phyloP scores from a whole-genome alignment of 1,140 invertebrate genomes.

The Formica exsecta region DNA sequence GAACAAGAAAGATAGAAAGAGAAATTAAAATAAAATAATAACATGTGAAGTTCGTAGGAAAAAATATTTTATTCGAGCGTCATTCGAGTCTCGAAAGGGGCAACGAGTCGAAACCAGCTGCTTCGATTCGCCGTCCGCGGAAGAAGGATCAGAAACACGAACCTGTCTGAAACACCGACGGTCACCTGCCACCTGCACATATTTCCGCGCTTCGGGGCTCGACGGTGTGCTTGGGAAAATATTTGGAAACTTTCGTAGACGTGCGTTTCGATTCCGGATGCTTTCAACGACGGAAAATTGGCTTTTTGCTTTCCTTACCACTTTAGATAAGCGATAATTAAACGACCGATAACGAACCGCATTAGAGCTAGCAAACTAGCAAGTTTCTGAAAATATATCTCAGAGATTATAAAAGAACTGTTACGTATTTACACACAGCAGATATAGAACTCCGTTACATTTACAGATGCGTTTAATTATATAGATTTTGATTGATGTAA shows the following conservation, averaged over 20 bases:
- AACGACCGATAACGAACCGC: not conserved
- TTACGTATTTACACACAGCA: not conserved
- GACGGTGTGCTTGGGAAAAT: constrained; percentile 65
- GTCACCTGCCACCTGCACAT: constrained; percentile 75
- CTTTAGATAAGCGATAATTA: constrained; percentile 26
- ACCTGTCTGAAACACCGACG: constrained; percentile 74
- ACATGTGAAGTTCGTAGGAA: not conserved
- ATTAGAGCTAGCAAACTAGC: not conserved
- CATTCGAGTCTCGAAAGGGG: not conserved
- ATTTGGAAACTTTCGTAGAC: constrained; percentile 67
- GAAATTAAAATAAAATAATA: constrained; percentile 5
- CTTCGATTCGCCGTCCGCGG: constrained; percentile 64
- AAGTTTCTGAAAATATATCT: not conserved
- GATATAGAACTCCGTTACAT: too few relatives aligned
- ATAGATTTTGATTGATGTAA: not conserved
- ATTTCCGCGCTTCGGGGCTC: constrained; percentile 62
- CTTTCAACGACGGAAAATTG: constrained; percentile 6
- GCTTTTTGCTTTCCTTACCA: constrained; percentile 1
- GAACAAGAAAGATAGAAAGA: not conserved
- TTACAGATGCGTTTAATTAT: not conserved
- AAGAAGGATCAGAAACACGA: constrained; percentile 70
- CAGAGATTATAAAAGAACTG: not conserved
- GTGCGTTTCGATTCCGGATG: constrained; percentile 10
- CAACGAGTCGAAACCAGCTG: constrained; percentile 36
- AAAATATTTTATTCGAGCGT: constrained; percentile 7